Evolutionary conservation across 2,797 vertebrate species (phyloP).

Genomic region (Florisuga fusca): DNA sequence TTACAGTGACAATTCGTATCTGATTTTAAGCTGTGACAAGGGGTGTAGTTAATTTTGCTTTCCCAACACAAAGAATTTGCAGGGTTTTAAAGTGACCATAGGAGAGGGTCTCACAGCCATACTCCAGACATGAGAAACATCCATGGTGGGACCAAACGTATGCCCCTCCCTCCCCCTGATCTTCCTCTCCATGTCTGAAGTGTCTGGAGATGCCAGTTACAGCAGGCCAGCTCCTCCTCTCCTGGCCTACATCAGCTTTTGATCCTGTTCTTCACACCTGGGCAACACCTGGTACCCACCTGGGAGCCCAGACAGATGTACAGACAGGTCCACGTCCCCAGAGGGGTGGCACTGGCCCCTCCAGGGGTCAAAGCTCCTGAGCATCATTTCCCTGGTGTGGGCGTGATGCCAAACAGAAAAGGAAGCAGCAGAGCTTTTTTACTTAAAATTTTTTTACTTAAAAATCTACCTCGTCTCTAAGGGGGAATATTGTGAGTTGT

Average conservation of each 20-base stretch:
- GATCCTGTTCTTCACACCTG: neutral
- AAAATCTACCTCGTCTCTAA: neutral
- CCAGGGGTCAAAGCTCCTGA: neutral
- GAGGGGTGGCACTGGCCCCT: neutral
- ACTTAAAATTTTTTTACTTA: neutral
- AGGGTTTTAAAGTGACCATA: neutral
- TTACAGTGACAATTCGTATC: neutral
- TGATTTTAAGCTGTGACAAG: no score
- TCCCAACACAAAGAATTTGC: neutral
- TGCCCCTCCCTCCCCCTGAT: accelerated
- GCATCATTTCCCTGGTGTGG: neutral
- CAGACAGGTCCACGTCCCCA: accelerated
- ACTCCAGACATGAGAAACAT: accelerated
- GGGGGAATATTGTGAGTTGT: accelerated
- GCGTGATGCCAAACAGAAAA: neutral
- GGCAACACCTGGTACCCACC: neutral
- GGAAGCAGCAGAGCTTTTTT: neutral
- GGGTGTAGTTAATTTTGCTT: neutral
- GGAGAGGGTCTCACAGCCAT: accelerated
- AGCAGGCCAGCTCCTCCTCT: neutral
- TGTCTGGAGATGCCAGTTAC: neutral
- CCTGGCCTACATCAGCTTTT: neutral
- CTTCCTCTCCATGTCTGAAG: neutral
- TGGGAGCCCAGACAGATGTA: neutral
- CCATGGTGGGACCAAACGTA: neutral